Evolutionary conservation across 2,888 invertebrate species (phyloP), one percentile per base, ranked within the genome.

Genomic region (Leptothorax acervorum): DNA sequence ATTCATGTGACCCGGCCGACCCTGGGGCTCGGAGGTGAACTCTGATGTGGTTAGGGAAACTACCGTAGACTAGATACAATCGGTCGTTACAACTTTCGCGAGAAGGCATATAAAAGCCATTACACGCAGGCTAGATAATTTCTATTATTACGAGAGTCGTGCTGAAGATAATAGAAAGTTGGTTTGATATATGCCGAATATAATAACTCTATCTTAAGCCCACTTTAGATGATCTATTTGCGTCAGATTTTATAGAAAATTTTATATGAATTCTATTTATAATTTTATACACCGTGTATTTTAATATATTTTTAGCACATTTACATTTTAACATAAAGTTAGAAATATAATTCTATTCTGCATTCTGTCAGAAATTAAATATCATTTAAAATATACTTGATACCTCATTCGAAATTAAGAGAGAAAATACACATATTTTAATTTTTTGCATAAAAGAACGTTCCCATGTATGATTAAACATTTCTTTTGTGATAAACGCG

Each of bases 41-140:
- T 81, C 79, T 39, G 73, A 81, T 73, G 73, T 35, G 73, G 73
- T 81, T 81, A 81, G 73, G 73, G 73, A 60, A 73, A 81, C 73
- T 71, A 81, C 73, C 15, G 23, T 62, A 51, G 73, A 73, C 55
- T 39, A 73, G 79, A 81, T 81, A 73, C 71, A 73, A 81, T 81
- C 79, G 73, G 73, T 73, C 79, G 73, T 81, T 81, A 73, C 79
- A 81, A 81, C 79, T 81, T 81, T 81, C 79, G 39, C 79, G 73
- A 18, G 73, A 73, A 62, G 48, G 79, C 48, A 62, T 60, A 73
- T 81, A 81, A 81, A 73, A 81, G 79, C 79, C 60, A 81, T 81
- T 81, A 81, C 48, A 45, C 45, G 66, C 60, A 28, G 70, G 42
- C 23, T 60, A 81, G 79, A 81, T 81, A 71, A 81, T 81, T 81